A percentile compares a stretch with the other conserved stretches of the same genome.
Evolutionary conservation across 2,888 invertebrate species (phyloP).

Genomic region (Ophion obscuratus): DNA sequence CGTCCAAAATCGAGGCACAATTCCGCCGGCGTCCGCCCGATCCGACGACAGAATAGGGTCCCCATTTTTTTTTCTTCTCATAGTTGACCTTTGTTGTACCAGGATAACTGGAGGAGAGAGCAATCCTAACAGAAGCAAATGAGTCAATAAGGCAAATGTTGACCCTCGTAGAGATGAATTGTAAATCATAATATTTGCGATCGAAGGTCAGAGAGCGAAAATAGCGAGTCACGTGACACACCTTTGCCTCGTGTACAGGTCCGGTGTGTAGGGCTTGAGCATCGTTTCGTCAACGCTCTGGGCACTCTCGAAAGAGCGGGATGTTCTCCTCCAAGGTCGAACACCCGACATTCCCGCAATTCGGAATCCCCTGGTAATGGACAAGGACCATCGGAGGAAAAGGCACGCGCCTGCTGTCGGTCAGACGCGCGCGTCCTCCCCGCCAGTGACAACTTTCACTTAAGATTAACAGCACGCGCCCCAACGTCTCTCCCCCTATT

Average conservation of each 20-base stretch:
- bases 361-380: slow-evolving; percentile 35
- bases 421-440: slow-evolving; percentile 59
- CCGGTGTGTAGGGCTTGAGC: slow-evolving; percentile 35
- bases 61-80: slow-evolving; percentile 6
- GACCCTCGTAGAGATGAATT: slow-evolving; percentile 14
- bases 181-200: slow-evolving; percentile 55
- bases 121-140: slow-evolving; percentile 52
- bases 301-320: slow-evolving; percentile 1
- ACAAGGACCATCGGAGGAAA: slow-evolving; percentile 46
- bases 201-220: slow-evolving; percentile 44
- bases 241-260: slow-evolving; percentile 27
- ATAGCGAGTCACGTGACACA: slow-evolving; percentile 53
- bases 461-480: slow-evolving; percentile 67
- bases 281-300: slow-evolving; percentile 45
- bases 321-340: slow-evolving; percentile 48
- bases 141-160: slow-evolving; percentile 40
- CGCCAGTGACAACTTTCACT: slow-evolving; percentile 66
- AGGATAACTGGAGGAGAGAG: slow-evolving; percentile 6
- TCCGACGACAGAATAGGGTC: not conserved
- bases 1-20: not conserved
- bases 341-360: slow-evolving; percentile 60
- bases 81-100: not conserved
- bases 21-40: too few species aligned
- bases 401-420: slow-evolving; percentile 62
- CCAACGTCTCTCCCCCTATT: slow-evolving; percentile 37